Evolutionary conservation across 2,113 vertebrate genomes (phyloP), one percentile per base, ranked within the genome.

Genomic region (Neolamprologus longior): DNA sequence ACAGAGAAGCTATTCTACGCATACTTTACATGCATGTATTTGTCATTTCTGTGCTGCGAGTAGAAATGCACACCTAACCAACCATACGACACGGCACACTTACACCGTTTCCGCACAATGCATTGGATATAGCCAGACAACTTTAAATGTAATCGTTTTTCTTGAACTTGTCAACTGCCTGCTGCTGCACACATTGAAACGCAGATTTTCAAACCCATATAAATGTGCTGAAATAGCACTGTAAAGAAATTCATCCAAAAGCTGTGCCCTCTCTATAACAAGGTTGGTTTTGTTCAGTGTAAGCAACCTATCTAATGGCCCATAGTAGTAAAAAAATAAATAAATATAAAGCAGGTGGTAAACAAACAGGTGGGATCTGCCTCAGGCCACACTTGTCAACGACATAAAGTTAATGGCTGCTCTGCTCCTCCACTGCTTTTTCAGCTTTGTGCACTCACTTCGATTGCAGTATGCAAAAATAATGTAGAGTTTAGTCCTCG

Each of bases 311-410:
- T 88, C 63, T 33, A 14, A 85, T 15, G 31, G 66, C 84, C 88
- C 66, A 53, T 47, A 54, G 79, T 47, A 81, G 85, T 87, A 89
- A 87, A 87, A 78, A 68, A 92, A 47, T 17, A 47, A 79, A 83
- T 68, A 86, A 81, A 90, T 28, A 85, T 85, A 90, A 93, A 92
- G 63, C 33, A 78, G 68, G 73, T 31, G 47, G 86, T 86, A 92
- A 91, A 90, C 86, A 92, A 93, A 94, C 90, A 88, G 91, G 89
- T 89, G 90, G 87, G 81, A 86, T 85, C 71, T 40, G 90, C 93
- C 93, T 94, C 76, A 17, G 90, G 92, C 88, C 81, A 71, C 90
- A 81, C 55, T 93, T 87, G 82, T 90, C 83, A 87, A 89, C 80
- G 80, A 90, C 87, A 93, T 91, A 89, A 91, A 92, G 86, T 86